Base-by-base conservation (phyloP, 2,113 vertebrate genomes). In the Baryphthengus martii region DNA sequence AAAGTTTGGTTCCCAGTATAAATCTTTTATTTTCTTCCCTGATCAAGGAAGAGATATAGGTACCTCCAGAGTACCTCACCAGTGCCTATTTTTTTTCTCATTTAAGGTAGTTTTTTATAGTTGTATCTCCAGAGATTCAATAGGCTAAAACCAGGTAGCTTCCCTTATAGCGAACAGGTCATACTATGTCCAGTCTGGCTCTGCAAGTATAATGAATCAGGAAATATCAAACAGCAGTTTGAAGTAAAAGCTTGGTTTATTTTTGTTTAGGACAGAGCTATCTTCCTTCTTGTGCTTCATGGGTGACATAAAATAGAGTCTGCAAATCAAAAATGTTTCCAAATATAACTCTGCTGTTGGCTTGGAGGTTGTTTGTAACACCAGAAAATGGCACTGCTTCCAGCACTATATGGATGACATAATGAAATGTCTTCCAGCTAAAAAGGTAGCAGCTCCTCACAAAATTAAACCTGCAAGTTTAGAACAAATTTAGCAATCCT, bases 271-370 rank as follows among this genome's bases (percentile, higher is more conserved):
- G 53, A 70, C 40, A 49, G 31, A 9, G n/a, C 2, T 76, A 50
- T 72, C 44, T 93, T 88, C 55, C 67, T 77, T 78, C 47, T 74
- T 91, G 33, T 93, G 55, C 67, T 82, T 96, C 56, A 39, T 37
- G 55, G 7, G 6, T 70, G 40, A 84, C 56, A 83, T 50, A 42
- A 89, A 87, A 87, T 61, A 76, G 42, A 84, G 37, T 24, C 40
- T 74, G 17, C 40, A 76, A 82, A 81, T 95, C 65, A 77, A 79
- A 94, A 95, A 44, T 4, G 1, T 92, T 90, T 96, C 83, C 93
- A 89, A 93, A 88, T 89, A 73, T 58, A 96, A 28, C 31, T 67
- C 55, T 85, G 52, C 39, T 82, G 4, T 59, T 94, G 81, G 63
- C 75, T 86, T 73, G 87, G 53, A 76, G 33, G 45, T 50, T 95